These are phyloP conservation scores for Carapus acus DNA, from an alignment of 2,797 vertebrate genomes.

Conservation along the genomic window DNA sequence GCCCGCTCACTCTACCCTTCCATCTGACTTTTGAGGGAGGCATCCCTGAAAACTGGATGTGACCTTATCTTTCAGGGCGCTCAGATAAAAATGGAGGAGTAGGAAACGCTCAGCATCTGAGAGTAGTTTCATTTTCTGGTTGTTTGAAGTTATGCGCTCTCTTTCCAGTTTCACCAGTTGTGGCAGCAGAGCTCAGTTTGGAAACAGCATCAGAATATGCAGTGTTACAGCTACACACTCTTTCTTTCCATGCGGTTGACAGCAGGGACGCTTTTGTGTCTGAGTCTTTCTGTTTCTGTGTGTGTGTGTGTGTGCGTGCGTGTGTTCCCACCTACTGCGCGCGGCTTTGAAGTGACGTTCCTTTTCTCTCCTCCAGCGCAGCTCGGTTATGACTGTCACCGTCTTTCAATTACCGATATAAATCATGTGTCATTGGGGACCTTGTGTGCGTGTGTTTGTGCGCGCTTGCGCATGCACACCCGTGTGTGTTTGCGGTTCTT, in stretches of 20 bases:
- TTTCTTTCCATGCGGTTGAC: conserved; percentile 18
- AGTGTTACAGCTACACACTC: conserved; percentile 1
- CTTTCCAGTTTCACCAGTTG: neutral
- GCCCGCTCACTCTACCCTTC: conserved; percentile 50
- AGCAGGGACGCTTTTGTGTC: neutral
- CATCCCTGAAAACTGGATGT: neutral
- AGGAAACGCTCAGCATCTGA: conserved; percentile 11
- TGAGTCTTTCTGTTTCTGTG: conserved; percentile 19
- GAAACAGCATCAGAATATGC: conserved; percentile 1
- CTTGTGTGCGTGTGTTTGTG: conserved; percentile 20
- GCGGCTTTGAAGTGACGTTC: conserved; percentile 27
- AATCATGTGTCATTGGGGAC: conserved; percentile 39
- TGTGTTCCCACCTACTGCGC: conserved; percentile 9
- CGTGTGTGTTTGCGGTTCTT: no score
- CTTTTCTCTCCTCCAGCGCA: conserved; percentile 19
- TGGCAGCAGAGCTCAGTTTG: neutral
- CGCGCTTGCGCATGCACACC: conserved; percentile 6
- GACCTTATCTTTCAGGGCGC: neutral
- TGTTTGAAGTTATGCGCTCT: no score
- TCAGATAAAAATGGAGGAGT: neutral
- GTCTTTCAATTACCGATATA: conserved; percentile 51
- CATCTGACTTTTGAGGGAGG: neutral
- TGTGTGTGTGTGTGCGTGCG: conserved; percentile 10
- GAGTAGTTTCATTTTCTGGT: no score
- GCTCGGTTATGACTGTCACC: conserved; percentile 22